Conservation (phyloP, 2,888 invertebrate species). For the Hydrotaea diabolus region DNA sequence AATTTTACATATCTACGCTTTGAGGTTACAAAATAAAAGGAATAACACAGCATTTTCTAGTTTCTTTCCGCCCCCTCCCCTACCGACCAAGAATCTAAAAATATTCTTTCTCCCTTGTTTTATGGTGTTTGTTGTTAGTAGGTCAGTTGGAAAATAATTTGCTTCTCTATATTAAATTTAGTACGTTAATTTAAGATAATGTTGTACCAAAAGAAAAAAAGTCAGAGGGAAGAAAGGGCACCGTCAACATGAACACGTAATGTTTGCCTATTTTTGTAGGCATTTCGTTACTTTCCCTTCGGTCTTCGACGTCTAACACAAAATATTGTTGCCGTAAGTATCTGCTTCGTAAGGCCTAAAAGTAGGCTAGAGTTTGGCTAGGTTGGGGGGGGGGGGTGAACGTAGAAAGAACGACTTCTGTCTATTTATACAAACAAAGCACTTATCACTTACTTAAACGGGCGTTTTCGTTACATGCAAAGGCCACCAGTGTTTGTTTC, state of each 20-base stretch:
- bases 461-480: neutral
- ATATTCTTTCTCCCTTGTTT: constrained; percentile 6
- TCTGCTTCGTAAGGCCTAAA: too few species aligned
- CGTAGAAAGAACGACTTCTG: neutral
- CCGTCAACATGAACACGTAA: constrained; percentile 30
- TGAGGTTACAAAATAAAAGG: constrained; percentile 16
- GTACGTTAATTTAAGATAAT: constrained; percentile 62
- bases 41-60: constrained; percentile 37
- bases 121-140: constrained; percentile 48
- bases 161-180: constrained; percentile 60
- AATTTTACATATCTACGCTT: neutral
- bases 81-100: constrained; percentile 23
- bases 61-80: too few species aligned
- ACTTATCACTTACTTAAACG: constrained; percentile 49
- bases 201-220: constrained; percentile 38
- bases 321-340: too few species aligned
- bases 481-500: neutral
- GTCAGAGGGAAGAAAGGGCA: neutral
- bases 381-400: neutral
- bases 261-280: constrained; percentile 20
- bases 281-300: constrained; percentile 17
- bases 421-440: constrained; percentile 34
- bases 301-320: neutral
- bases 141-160: constrained; percentile 67
- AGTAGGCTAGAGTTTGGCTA: neutral